These are phyloP conservation scores for Ptychobarbus kaznakovi DNA, from an alignment of 2,797 vertebrate species.

Conservation along the genomic window DNA sequence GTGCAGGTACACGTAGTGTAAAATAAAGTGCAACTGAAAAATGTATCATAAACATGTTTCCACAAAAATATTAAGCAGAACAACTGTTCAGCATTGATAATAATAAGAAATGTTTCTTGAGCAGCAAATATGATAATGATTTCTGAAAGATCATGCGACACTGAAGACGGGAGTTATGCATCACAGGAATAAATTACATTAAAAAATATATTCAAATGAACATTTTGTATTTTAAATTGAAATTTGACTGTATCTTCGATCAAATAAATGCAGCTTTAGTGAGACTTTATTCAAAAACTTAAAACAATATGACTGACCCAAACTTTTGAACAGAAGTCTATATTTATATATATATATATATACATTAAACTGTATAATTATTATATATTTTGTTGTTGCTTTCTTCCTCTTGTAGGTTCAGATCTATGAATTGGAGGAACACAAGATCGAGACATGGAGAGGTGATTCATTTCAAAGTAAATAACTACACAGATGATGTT, in stretches of 20 bases:
- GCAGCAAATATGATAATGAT: not conserved
- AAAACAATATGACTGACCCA: not conserved
- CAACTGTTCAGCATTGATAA: not conserved
- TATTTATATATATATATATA: not conserved
- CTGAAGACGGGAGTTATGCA: not conserved
- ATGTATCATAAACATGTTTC: not conserved
- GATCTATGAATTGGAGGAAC: slow-evolving; percentile 94
- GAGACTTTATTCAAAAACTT: not conserved
- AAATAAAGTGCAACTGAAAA: not conserved
- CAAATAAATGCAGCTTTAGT: not conserved
- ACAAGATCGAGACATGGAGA: slow-evolving; percentile 98
- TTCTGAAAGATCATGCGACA: not conserved
- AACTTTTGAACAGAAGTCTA: not conserved
- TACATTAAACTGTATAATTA: not conserved
- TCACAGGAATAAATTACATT: not conserved
- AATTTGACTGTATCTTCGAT: not conserved
- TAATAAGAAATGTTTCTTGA: not conserved
- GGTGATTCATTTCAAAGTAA: slow-evolving; percentile 86
- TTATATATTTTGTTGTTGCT: not conserved
- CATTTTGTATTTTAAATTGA: not conserved
- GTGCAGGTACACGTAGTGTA: too few species aligned
- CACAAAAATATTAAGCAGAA: not conserved
- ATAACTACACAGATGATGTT: slow-evolving; percentile 51
- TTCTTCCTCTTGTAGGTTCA: slow-evolving; percentile 83
- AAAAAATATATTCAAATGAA: not conserved